A percentile compares a stretch with the other conserved stretches of the same genome.
Evolutionary conservation across 2,888 invertebrate species (phyloP).

Genomic region (Chloroclystis v-ata): DNA sequence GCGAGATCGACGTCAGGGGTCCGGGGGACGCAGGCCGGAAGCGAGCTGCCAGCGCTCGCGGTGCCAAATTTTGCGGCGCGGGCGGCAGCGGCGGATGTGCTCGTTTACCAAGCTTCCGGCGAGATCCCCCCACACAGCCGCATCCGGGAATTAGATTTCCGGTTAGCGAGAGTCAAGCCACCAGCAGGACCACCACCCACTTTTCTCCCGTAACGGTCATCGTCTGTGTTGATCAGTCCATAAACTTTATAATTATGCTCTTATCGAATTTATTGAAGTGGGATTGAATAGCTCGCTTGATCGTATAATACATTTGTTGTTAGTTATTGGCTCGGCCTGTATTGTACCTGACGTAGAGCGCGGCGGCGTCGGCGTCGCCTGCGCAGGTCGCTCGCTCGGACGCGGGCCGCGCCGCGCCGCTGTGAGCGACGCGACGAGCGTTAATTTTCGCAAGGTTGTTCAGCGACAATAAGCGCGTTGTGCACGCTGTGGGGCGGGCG

Average conservation of each 20-base stretch:
- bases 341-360: too few species aligned
- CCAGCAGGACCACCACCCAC: constrained; percentile 68
- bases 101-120: constrained; percentile 77
- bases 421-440: constrained; percentile 45
- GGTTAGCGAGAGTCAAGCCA: constrained; percentile 70
- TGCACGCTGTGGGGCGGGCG: constrained; percentile 53
- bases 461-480: constrained; percentile 70
- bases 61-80: constrained; percentile 78
- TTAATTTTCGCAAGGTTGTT: constrained; percentile 72
- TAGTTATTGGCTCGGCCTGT: too few species aligned
- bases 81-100: constrained; percentile 76
- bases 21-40: constrained; percentile 73
- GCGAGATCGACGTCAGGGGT: constrained; percentile 64
- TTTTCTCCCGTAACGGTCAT: constrained; percentile 58
- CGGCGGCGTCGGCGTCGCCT: too few species aligned
- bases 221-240: neutral
- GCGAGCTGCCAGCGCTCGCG: constrained; percentile 73
- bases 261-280: too few species aligned
- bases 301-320: too few species aligned
- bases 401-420: constrained; percentile 2
- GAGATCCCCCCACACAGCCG: constrained; percentile 75
- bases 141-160: constrained; percentile 79
- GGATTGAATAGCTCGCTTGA: too few species aligned
- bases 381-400: neutral
- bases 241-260: neutral